phyloP scores from a whole-genome alignment of 2,797 vertebrate genomes.

The Oceanodroma leucorhoa region DNA sequence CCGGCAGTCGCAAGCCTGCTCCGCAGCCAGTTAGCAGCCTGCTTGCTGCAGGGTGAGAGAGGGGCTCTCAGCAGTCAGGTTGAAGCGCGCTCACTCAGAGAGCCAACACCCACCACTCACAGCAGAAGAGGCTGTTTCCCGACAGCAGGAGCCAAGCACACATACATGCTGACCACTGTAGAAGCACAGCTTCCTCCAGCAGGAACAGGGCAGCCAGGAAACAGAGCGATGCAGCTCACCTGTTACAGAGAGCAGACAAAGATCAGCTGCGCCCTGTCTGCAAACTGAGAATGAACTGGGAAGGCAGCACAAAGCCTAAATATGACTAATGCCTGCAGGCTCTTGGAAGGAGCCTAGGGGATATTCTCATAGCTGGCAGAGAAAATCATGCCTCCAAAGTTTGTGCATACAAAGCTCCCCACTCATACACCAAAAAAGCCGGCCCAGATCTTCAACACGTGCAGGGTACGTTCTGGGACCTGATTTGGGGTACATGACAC shows the following conservation, averaged over 20 bases:
- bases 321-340: not conserved
- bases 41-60: not conserved
- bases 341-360: not conserved
- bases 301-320: not conserved
- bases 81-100: not conserved
- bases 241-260: not conserved
- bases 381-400: not conserved
- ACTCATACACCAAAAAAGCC: not conserved
- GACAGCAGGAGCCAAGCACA: not conserved
- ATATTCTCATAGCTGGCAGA: not conserved
- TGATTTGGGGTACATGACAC: not conserved
- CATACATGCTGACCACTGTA: fast-evolving
- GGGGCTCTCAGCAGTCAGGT: not conserved
- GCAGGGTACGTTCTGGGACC: not conserved
- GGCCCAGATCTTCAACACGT: not conserved
- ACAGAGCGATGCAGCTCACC: not conserved
- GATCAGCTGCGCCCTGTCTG: not conserved
- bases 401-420: not conserved
- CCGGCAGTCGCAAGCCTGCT: not conserved
- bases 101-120: not conserved
- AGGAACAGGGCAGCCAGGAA: not conserved
- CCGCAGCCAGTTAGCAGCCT: not conserved
- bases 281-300: not conserved
- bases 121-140: not conserved
- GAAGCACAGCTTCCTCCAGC: not conserved